Evolutionary conservation across 1,140 invertebrate species (phyloP), one percentile per base, ranked within the genome.

Genomic region (Aleiodes sp.): DNA sequence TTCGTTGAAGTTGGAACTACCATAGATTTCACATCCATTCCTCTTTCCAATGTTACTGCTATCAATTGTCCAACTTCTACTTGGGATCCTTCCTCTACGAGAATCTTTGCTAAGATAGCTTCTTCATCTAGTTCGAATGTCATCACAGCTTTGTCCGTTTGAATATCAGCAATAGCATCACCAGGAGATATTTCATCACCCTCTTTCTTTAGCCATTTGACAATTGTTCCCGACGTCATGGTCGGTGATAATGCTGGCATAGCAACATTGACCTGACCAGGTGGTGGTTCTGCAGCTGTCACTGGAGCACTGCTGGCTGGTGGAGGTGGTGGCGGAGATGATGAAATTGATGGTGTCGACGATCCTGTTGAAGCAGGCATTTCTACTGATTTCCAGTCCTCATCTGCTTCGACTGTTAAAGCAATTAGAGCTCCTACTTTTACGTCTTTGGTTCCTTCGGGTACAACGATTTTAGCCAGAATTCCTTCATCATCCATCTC

Each of bases 71-170:
- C 96, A 14, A 98, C 91, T 66, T 94, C 89, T 0, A 97, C 93
- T 84, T 94, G 91, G 2, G 89, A 89, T 69, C 94, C 93, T 68
- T 94, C 93, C 28, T 91, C 88, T 65, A 91, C 84, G 57, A 86
- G 70, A 71, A 99, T 98, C 87, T 98, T 99, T 6, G 98, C 98
- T 63, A 99, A 86, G 82, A 94, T 97, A 8, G 94, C 96, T 84
- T 99, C 98, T 80, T 99, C 98, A 0, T 97, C 96, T 12, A 98
- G 96, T 87, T 99, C 98, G 87, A 99, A 99, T 2, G 97, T 96
- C 97, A 99, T 99, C 0, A 98, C 98, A 0, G 98, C 98, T 87
- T 99, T 99, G 78, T 99, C 98, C 12, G 98, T 99, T 88, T 99
- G 98, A 85, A 99, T 99, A 87, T 99, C 98, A 68, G 97, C 98